Conservation (phyloP, 2,888 invertebrate genomes). For the Tineola bisselliella region DNA sequence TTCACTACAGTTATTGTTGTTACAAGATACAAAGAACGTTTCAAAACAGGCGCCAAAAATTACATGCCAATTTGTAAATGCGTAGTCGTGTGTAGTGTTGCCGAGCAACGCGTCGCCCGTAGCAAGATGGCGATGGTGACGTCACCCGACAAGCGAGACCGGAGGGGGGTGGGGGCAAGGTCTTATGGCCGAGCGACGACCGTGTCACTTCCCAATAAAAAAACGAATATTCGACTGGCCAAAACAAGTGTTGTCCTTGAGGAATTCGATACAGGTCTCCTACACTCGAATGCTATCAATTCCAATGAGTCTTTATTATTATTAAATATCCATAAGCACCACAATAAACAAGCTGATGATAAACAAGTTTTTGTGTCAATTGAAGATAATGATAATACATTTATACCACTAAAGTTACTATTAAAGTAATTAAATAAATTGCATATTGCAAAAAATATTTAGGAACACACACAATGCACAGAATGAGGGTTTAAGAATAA, state of each 20-base stretch:
- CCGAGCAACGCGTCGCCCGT: constrained; percentile 54
- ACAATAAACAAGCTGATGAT: background rate
- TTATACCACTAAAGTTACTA: background rate
- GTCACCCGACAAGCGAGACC: constrained; percentile 37
- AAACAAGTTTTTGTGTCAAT: background rate
- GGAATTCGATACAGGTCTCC: constrained; percentile 7
- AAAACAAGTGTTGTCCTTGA: constrained; percentile 50
- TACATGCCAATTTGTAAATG: constrained; percentile 17
- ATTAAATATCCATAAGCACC: background rate
- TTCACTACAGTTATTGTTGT: background rate
- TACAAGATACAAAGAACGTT: background rate
- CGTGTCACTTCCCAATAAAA: constrained; percentile 61
- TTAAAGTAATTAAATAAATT: too few species aligned
- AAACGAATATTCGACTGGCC: constrained; percentile 41
- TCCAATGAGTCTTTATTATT: background rate
- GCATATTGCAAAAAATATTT: too few species aligned
- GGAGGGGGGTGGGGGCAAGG: constrained; percentile 36
- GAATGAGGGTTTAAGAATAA: too few species aligned
- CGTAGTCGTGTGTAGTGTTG: constrained; percentile 48
- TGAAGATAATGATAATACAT: background rate
- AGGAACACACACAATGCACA: too few species aligned
- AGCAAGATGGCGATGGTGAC: constrained; percentile 64
- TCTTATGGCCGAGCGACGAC: constrained; percentile 44
- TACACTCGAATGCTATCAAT: background rate
- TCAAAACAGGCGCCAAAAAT: constrained; percentile 5